Evolutionary conservation across 2,888 invertebrate genomes (phyloP).

Genomic region (Antheraea yamamai): DNA sequence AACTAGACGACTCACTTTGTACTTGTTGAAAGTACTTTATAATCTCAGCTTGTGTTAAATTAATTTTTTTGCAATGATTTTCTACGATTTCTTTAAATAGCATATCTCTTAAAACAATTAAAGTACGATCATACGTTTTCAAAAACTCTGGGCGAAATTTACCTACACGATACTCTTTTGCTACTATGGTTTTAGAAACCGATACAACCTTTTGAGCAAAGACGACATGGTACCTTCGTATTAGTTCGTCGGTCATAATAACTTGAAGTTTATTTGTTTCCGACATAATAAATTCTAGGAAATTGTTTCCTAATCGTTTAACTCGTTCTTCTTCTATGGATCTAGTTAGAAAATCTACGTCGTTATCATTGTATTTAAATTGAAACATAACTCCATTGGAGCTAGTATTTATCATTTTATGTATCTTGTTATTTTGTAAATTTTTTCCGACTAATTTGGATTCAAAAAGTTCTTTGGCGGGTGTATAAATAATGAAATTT

Average conservation of each 20-base stretch:
- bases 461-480: slow-evolving; percentile 20
- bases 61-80: slow-evolving; percentile 18
- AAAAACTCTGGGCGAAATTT: slow-evolving; percentile 21
- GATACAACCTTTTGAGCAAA: slow-evolving; percentile 16
- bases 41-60: slow-evolving; percentile 6
- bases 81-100: slow-evolving; percentile 20
- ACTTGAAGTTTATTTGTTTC: slow-evolving; percentile 20
- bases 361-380: slow-evolving; percentile 21
- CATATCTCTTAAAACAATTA: slow-evolving; percentile 16
- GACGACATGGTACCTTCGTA: slow-evolving; percentile 23
- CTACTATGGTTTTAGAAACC: slow-evolving; percentile 3
- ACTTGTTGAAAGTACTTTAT: slow-evolving; percentile 18
- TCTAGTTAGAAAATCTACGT: slow-evolving; percentile 18
- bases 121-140: slow-evolving; percentile 14
- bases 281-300: slow-evolving; percentile 18
- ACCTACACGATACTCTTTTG: slow-evolving; percentile 6
- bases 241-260: slow-evolving; percentile 23
- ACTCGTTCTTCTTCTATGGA: slow-evolving; percentile 19
- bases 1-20: slow-evolving; percentile 13
- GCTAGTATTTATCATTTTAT: slow-evolving; percentile 21
- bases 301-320: slow-evolving; percentile 18
- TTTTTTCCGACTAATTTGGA: slow-evolving; percentile 16
- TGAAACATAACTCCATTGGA: slow-evolving; percentile 19
- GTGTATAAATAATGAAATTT: slow-evolving; percentile 22
- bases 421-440: slow-evolving; percentile 17